phyloP scores from a whole-genome alignment of 2,888 invertebrate species.

The Drosophila mimetica region DNA sequence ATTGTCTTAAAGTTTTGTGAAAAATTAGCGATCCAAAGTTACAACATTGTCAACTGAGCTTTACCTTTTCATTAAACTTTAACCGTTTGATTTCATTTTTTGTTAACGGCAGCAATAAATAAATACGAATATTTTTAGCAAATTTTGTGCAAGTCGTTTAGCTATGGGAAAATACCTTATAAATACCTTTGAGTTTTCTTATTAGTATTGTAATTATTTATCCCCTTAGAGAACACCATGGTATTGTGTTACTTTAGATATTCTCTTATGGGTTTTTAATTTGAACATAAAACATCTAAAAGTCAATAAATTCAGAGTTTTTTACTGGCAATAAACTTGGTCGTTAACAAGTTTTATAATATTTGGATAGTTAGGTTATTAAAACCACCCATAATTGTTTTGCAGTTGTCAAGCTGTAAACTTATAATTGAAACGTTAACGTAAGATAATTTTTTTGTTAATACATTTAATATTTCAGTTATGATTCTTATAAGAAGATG shows the following conservation, averaged over 20 bases:
- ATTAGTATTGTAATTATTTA: background rate
- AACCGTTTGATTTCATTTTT: conserved; percentile 1
- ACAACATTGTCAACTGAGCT: conserved; percentile 18
- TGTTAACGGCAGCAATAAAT: background rate
- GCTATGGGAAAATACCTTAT: background rate
- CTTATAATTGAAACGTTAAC: background rate
- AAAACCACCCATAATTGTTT: background rate
- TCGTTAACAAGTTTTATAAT: background rate
- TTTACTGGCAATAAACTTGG: background rate
- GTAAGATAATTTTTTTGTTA: no score
- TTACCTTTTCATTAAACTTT: background rate
- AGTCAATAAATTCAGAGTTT: background rate
- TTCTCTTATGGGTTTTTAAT: background rate
- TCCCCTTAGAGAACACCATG: background rate
- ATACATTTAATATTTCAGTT: no score
- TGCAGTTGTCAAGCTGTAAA: background rate
- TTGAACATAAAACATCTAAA: background rate
- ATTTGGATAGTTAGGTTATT: background rate
- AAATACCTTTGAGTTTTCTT: background rate
- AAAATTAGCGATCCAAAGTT: conserved; percentile 30
- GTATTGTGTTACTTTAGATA: background rate
- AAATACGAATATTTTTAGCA: background rate
- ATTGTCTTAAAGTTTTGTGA: conserved; percentile 18
- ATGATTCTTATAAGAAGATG: no score
- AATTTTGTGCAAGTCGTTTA: background rate